Percentiles rank a stretch among this genome's conserved stretches.
These are phyloP conservation scores for Drosophila percnosoma DNA, from an alignment of 2,888 invertebrate species.

Conservation along the genomic window DNA sequence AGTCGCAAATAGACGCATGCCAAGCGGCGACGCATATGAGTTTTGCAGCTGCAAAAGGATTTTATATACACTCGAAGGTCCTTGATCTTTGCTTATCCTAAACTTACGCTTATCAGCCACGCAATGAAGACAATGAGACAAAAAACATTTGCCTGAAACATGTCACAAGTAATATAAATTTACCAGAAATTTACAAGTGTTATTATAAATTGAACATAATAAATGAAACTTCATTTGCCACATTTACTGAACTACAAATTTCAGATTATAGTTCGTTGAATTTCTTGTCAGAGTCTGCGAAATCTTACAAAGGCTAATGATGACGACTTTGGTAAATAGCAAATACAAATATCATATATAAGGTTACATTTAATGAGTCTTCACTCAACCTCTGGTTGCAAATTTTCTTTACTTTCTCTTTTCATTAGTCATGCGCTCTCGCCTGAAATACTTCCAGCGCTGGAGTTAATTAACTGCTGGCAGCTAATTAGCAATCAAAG, in stretches of 20 bases:
- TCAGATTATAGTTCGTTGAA: neutral
- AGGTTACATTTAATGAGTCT: neutral
- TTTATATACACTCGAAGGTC: neutral
- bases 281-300: neutral
- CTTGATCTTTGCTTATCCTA: neutral
- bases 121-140: conserved; percentile 9
- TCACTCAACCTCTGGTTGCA: neutral
- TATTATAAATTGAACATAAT: neutral
- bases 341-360: neutral
- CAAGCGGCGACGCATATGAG: conserved; percentile 1
- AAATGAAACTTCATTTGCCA: neutral
- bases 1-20: conserved; percentile 2
- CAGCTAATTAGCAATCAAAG: conserved; percentile 40
- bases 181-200: conserved; percentile 21
- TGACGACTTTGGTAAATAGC: neutral
- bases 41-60: conserved; percentile 1
- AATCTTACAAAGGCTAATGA: neutral
- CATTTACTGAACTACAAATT: neutral
- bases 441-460: neutral
- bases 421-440: neutral
- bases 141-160: conserved; percentile 25
- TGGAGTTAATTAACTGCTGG: neutral
- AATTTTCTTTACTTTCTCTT: neutral
- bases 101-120: conserved; percentile 22
- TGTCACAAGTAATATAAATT: conserved; percentile 7